Evolutionary conservation across 2,113 vertebrate species (phyloP), one percentile per base, ranked within the genome.

Genomic region (Taurulus bubalis): DNA sequence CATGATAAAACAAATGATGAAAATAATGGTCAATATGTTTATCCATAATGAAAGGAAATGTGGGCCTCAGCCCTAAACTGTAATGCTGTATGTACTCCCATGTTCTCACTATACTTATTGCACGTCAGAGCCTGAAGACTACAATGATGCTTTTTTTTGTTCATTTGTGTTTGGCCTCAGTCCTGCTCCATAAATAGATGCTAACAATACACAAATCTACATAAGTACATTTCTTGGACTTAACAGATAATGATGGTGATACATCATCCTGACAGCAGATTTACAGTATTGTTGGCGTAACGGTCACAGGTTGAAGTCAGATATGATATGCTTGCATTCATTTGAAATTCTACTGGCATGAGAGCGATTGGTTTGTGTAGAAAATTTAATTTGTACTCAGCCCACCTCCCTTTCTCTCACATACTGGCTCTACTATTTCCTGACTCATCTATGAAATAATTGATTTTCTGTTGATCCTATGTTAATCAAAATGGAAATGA

Each of bases 401-500:
- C 77, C 71, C 64, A 76, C 56, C 80, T 28, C 24, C 45, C 49
- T 77, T 89, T 71, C 60, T 74, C 28, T 79, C 64, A 49, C n/a
- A 71, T 24, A 47, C 24, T 4, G n/a, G 64, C 75, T 80, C 63
- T 59, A 83, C 74, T 77, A 56, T 84, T 84, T 72, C 69, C 65
- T 62, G 66, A 80, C 70, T 84, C 75, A 80, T 85, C 85, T 90
- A 77, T 86, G 77, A 82, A 79, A 74, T 90, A 85, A 95, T 93
- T 92, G 88, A 94, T 93, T 90, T 92, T 76, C 84, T 80, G 86
- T 92, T 87, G 86, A 93, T 91, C 79, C 67, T 72, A 51, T 87
- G 79, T 94, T 94, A 90, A 94, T 94, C 87, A 92, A 93, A 94
- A 94, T 91, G 86, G 82, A 94, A 95, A 94, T 92, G 80, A 92